phyloP scores from a whole-genome alignment of 2,797 vertebrate genomes.

The Lophotriccus pileatus region DNA sequence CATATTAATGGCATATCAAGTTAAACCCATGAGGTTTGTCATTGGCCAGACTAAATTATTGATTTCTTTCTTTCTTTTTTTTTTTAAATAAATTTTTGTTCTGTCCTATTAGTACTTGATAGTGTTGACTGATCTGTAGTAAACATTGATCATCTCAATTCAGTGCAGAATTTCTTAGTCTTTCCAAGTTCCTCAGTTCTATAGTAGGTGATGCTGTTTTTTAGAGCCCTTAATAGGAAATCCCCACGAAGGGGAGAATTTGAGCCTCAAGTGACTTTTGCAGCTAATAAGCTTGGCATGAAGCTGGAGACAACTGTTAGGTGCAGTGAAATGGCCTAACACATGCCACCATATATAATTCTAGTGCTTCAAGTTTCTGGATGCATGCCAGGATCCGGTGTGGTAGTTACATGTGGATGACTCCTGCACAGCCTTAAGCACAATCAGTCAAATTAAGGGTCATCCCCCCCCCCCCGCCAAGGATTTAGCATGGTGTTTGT shows the following conservation, averaged over 20 bases:
- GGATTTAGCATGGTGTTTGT: not conserved
- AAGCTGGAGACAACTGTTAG: slow-evolving; percentile 28
- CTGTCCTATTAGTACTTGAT: slow-evolving; percentile 2
- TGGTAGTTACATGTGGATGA: not conserved
- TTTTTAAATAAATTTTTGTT: not conserved
- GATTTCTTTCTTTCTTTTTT: not conserved
- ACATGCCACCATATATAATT: slow-evolving; percentile 24
- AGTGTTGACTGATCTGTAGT: not conserved
- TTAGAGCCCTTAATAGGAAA: slow-evolving; percentile 7
- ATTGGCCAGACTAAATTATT: slow-evolving; percentile 63
- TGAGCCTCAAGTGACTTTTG: slow-evolving; percentile 10
- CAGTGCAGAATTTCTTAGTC: not conserved
- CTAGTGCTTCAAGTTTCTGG: not conserved
- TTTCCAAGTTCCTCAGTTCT: not conserved
- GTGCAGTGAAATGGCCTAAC: not conserved
- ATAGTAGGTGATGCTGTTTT: not conserved
- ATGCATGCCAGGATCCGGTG: not conserved
- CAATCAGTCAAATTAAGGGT: not conserved
- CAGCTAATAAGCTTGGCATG: slow-evolving; percentile 39
- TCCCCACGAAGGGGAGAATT: slow-evolving; percentile 1
- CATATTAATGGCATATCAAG: slow-evolving; percentile 80
- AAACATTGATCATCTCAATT: not conserved
- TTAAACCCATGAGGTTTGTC: slow-evolving; percentile 74
- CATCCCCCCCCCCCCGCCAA: not conserved
- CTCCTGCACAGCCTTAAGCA: not conserved